Evolutionary conservation across 1,140 invertebrate genomes (phyloP), one percentile per base, ranked within the genome.

Genomic region (Lordiphosa stackelbergi): DNA sequence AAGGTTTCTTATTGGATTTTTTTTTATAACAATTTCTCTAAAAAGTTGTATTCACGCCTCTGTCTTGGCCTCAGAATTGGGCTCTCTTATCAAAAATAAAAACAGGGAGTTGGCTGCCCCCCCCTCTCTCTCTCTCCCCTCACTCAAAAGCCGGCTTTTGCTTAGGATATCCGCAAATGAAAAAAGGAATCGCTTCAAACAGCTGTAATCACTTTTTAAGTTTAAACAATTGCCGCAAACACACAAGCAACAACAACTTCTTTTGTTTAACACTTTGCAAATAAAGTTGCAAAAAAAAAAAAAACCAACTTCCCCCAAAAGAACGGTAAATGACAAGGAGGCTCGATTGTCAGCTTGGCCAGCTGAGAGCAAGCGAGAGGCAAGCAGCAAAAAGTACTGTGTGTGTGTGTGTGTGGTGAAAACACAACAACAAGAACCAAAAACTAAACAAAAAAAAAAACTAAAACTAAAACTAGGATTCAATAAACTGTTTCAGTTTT

Each of bases 291-390:
- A 4, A 24, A 24, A 24, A 22, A 4, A 22, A 22, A 22, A 24
- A 5, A 24, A 19, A 19, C 19, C 22, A 24, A 24, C 2, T 13
- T n/a, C 51, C 12, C 11, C 13, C 28, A 40, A 19, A 56, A 40
- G 24, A 66, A 51, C 63, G 35, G 62, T 66, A 66, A 66, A 57
- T 35, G 42, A 7, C 28, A 40, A 51, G 7, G 7, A 53, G 13
- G 36, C 53, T 16, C 42, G n/a, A 22, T 24, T 46, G 45, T 36
- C 62, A 66, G 63, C 63, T 66, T 53, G 59, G 64, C 64, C 63
- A 66, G 64, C 64, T 66, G 64, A 66, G 63, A 16, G 63, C 46
- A 41, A 66, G 54, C 22, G 43, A 48, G 64, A 51, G 3, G 28
- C 35, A 31, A 10, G 2, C 22, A 12, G 1, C 6, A 46, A n/a